Evolutionary conservation across 2,797 vertebrate species (phyloP), one percentile per base, ranked within the genome.

Genomic region (Sandelia bainsii): DNA sequence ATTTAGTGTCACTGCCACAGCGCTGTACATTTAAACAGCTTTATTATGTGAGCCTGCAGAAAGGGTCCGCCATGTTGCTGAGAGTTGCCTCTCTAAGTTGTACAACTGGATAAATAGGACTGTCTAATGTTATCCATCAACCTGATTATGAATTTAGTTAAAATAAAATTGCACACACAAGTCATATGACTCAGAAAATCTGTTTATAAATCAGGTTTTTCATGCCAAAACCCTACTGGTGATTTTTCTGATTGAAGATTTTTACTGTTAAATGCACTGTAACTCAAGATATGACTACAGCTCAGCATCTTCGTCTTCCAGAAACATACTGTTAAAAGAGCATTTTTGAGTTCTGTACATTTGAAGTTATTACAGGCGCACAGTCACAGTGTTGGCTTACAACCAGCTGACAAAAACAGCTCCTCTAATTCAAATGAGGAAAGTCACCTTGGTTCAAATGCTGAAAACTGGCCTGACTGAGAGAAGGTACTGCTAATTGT

Each of bases 41-140:
- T 79, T 48, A 80, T 81, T 69, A 66, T 44, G 77, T 70, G 20
- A 49, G 23, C 23, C 44, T 52, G 65, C 73, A 54, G 60, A 48
- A 60, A 19, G 42, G 57, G n/a, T 49, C 53, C 49, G 4, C 9
- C 4, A 44, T 17, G 57, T n/a, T 6, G 14, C 48, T 73, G 68
- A 78, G 81, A 80, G 72, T 49, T 48, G 69, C 69, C 42, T 71
- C 63, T 63, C 42, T 1, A 53, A 79, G 80, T 65, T 84, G 81
- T n/a, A 86, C 74, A 79, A 72, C 50, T 51, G 69, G 69, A 62
- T 72, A 63, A 83, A 68, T 4, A 20, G 58, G 48, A 52, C 54
- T 32, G 70, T 63, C 40, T 72, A 54, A 84, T 70, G 77, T 25
- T 56, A 54, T 82, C 52, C 53, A 79, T 87, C 76, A 79, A 67